Percentiles rank a stretch among this genome's conserved stretches.
phyloP scores from a whole-genome alignment of 2,113 vertebrate genomes.

The Microtus montanus region DNA sequence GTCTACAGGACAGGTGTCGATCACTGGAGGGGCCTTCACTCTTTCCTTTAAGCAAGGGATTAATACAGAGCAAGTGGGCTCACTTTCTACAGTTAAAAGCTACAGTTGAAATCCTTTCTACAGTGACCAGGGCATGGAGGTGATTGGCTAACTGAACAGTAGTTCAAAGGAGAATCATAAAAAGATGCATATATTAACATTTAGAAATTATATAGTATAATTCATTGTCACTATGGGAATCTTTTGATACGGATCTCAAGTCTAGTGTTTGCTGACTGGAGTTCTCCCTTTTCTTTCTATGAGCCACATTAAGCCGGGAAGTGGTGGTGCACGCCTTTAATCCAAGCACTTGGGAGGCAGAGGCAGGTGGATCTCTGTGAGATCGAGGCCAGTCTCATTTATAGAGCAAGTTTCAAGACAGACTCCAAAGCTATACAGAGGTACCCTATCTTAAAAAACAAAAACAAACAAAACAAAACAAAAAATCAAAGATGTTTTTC shows the following conservation, averaged over 20 bases:
- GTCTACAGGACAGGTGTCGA: neutral
- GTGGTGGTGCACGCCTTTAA: too few relatives aligned
- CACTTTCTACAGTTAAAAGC: slow-evolving; percentile 26
- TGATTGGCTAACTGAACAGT: slow-evolving; percentile 44
- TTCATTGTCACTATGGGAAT: neutral
- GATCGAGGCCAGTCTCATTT: too few relatives aligned
- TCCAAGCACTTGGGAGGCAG: too few relatives aligned
- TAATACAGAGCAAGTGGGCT: neutral
- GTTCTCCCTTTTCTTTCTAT: neutral
- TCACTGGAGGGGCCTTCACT: neutral
- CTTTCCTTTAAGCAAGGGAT: neutral
- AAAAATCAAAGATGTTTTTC: neutral
- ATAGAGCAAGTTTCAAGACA: too few relatives aligned
- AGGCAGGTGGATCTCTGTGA: too few relatives aligned
- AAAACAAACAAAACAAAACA: too few relatives aligned
- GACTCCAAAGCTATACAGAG: too few relatives aligned
- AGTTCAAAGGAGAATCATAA: slow-evolving; percentile 31
- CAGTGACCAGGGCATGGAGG: neutral
- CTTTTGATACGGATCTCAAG: neutral
- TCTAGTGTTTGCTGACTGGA: neutral
- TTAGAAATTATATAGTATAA: slow-evolving; percentile 13
- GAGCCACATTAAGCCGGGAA: neutral
- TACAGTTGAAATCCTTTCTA: slow-evolving; percentile 6
- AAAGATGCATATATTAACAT: neutral
- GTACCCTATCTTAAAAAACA: too few relatives aligned